Evolutionary conservation across 2,888 invertebrate species (phyloP).

Genomic region (Zaprionus lineosus): DNA sequence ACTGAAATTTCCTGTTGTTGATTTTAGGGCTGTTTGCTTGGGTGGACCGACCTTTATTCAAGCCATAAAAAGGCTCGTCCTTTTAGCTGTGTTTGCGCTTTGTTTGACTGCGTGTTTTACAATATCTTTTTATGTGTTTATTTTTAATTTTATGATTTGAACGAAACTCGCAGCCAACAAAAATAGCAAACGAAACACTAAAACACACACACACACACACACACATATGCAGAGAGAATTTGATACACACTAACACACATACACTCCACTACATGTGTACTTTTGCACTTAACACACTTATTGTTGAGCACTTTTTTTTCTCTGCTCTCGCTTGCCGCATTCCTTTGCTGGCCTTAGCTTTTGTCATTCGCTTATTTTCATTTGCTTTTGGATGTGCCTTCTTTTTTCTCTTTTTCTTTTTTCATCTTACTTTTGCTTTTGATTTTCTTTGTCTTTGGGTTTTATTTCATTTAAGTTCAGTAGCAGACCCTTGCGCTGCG

Average conservation of each 20-base stretch:
- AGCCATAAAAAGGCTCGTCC: slow-evolving; percentile 34
- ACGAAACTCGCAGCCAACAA: slow-evolving; percentile 49
- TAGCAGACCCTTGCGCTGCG: slow-evolving; percentile 16
- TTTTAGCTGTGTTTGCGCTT: slow-evolving; percentile 25
- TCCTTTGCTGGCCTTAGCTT: slow-evolving; percentile 46
- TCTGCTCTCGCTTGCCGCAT: slow-evolving; percentile 13
- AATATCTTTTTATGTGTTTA: slow-evolving; percentile 68
- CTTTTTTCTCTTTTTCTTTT: slow-evolving; percentile 20
- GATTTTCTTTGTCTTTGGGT: slow-evolving; percentile 42
- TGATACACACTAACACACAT: too few relatives aligned
- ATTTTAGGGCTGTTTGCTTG: not conserved
- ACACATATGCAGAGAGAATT: too few relatives aligned
- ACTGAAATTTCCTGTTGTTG: too few relatives aligned
- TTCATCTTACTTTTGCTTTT: slow-evolving; percentile 24
- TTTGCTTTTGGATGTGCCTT: slow-evolving; percentile 50
- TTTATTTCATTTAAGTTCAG: slow-evolving; percentile 52
- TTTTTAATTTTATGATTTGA: slow-evolving; percentile 74
- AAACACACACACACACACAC: slow-evolving; percentile 16
- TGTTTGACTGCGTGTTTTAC: slow-evolving; percentile 49
- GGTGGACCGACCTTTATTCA: slow-evolving; percentile 2
- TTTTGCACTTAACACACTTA: slow-evolving; percentile 72
- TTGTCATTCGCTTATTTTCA: slow-evolving; percentile 50
- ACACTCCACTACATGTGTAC: slow-evolving; percentile 59
- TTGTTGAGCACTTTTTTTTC: slow-evolving; percentile 50
- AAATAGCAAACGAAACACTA: slow-evolving; percentile 35